A percentile compares a stretch with the other conserved stretches of the same genome.
phyloP scores from a whole-genome alignment of 2,888 invertebrate genomes.

The Fragum fragum region DNA sequence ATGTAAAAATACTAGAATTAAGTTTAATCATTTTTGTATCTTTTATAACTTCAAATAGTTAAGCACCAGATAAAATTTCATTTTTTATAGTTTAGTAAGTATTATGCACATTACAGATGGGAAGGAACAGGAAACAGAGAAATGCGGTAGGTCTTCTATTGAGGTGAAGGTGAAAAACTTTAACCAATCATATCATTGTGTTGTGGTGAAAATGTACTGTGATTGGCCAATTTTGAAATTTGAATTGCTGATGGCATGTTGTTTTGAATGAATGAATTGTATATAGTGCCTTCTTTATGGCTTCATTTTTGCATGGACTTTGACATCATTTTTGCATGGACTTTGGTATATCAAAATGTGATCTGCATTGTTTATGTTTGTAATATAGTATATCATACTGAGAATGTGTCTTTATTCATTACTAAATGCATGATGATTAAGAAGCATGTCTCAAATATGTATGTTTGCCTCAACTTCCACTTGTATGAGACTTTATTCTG shows the following conservation, averaged over 20 bases:
- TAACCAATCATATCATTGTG: slow-evolving; percentile 30
- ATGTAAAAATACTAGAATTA: too few species aligned
- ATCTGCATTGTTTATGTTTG: too few species aligned
- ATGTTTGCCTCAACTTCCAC: too few species aligned
- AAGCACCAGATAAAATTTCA: too few species aligned
- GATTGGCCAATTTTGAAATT: slow-evolving; percentile 15
- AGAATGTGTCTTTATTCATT: too few species aligned
- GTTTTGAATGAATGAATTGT: background rate
- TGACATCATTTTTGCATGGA: slow-evolving; percentile 1
- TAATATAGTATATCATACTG: too few species aligned
- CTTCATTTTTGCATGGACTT: background rate
- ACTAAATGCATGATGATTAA: too few species aligned
- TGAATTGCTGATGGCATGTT: background rate
- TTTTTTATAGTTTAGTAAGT: slow-evolving; percentile 8
- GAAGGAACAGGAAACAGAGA: slow-evolving; percentile 52
- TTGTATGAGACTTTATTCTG: too few species aligned
- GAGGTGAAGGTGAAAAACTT: slow-evolving; percentile 32
- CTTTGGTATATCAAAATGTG: background rate
- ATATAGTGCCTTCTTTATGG: background rate
- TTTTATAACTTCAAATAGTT: too few species aligned
- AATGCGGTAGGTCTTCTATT: slow-evolving; percentile 55
- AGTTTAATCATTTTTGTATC: too few species aligned
- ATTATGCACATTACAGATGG: slow-evolving; percentile 51
- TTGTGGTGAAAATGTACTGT: slow-evolving; percentile 26
- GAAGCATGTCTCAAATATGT: too few species aligned